phyloP scores from a whole-genome alignment of 2,888 invertebrate species.

The Gisinianus flammeolus region DNA sequence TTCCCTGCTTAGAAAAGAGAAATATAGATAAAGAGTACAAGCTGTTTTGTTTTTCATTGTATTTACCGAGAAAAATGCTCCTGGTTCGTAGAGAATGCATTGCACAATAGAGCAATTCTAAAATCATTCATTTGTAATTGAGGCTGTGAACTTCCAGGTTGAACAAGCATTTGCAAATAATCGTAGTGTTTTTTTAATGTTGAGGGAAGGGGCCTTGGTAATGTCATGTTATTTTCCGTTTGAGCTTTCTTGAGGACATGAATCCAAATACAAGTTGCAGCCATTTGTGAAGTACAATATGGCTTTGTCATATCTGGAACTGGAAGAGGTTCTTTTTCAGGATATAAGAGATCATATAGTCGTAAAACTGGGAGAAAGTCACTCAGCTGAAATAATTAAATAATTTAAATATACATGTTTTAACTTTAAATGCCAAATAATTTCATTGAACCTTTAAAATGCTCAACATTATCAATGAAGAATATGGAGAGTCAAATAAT shows the following conservation, averaged over 20 bases:
- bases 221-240: slow-evolving; percentile 78
- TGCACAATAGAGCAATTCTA: slow-evolving; percentile 88
- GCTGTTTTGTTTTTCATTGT: too few species aligned
- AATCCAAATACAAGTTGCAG: slow-evolving; percentile 95
- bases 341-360: slow-evolving; percentile 89
- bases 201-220: slow-evolving; percentile 77
- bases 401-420: slow-evolving; percentile 40
- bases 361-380: slow-evolving; percentile 89
- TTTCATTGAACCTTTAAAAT: background rate
- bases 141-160: slow-evolving; percentile 59
- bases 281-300: slow-evolving; percentile 87
- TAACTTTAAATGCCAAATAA: background rate
- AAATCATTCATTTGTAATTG: slow-evolving; percentile 83
- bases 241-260: slow-evolving; percentile 93
- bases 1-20: too few species aligned
- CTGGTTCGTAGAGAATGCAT: slow-evolving; percentile 93
- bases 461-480: background rate
- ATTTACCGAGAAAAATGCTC: slow-evolving; percentile 74
- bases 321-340: slow-evolving; percentile 77
- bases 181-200: slow-evolving; percentile 83
- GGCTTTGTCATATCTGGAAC: slow-evolving; percentile 88
- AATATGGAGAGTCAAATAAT: too few species aligned
- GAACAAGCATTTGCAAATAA: slow-evolving; percentile 63
- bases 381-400: slow-evolving; percentile 67
- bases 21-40: background rate